Evolutionary conservation across 2,888 invertebrate species (phyloP).

Genomic region (Frankliniella intonsa): DNA sequence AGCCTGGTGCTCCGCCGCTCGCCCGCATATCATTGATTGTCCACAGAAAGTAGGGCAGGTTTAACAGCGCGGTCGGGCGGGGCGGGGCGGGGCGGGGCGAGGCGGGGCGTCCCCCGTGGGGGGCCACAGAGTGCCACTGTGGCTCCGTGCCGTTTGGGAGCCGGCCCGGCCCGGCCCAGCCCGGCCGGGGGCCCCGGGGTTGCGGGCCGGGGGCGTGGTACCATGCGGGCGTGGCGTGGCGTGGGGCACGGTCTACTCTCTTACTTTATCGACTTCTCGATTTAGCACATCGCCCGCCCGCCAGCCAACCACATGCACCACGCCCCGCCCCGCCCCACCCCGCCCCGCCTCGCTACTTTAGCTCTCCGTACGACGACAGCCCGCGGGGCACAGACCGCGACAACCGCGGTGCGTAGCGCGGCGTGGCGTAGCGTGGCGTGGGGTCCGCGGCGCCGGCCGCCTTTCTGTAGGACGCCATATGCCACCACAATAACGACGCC

Average conservation of each 20-base stretch:
- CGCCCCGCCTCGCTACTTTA: not conserved
- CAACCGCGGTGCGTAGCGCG: too few relatives aligned
- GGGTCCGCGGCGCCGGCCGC: too few relatives aligned
- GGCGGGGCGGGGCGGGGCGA: not conserved
- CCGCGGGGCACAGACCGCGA: too few relatives aligned
- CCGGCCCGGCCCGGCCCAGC: not conserved
- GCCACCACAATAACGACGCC: not conserved
- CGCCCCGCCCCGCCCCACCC: not conserved
- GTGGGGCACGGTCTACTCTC: not conserved
- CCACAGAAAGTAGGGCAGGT: conserved; percentile 6
- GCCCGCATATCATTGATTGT: not conserved
- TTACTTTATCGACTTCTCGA: conserved; percentile 5
- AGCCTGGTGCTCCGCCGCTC: not conserved
- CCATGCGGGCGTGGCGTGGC: not conserved
- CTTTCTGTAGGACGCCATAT: not conserved
- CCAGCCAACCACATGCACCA: not conserved
- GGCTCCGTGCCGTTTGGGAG: not conserved
- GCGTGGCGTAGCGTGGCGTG: too few relatives aligned
- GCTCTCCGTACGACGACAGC: not conserved
- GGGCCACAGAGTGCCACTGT: too few relatives aligned
- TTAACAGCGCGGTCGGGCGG: not conserved
- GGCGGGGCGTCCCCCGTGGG: not conserved
- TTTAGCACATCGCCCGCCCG: not conserved
- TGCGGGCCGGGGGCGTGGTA: not conserved
- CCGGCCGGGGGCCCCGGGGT: not conserved